These are phyloP conservation scores for Drosophila nebulosa DNA, from an alignment of 1,140 invertebrate species.

Conservation along the genomic window DNA sequence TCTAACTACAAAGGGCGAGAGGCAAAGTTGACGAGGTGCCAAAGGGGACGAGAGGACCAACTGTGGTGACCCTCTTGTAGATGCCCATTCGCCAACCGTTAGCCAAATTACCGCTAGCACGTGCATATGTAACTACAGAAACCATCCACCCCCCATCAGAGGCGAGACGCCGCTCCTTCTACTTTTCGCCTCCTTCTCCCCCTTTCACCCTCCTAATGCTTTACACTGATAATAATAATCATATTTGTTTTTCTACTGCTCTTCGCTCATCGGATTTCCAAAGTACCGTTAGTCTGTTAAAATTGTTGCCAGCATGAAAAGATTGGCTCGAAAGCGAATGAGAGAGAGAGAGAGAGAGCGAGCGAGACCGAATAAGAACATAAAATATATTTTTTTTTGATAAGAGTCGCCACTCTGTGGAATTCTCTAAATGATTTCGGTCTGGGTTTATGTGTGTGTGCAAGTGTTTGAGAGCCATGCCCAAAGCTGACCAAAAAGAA, in stretches of 20 bases:
- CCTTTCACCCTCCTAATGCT: too few relatives aligned
- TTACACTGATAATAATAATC: not conserved
- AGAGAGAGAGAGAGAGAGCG: not conserved
- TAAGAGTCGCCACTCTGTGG: conserved; percentile 20
- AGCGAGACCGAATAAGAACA: not conserved
- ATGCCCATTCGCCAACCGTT: not conserved
- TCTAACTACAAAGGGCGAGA: not conserved
- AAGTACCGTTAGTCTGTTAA: conserved; percentile 5
- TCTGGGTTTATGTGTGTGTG: conserved; percentile 3
- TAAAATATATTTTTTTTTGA: conserved; percentile 19
- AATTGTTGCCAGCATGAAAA: conserved; percentile 3
- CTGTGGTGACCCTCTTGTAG: conserved; percentile 1
- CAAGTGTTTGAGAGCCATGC: conserved; percentile 21
- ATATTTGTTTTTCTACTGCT: not conserved
- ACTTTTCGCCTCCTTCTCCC: too few relatives aligned
- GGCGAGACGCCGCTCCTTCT: too few relatives aligned
- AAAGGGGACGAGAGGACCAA: not conserved
- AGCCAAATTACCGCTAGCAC: conserved; percentile 1
- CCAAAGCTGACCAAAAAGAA: conserved; percentile 3
- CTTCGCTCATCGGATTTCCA: not conserved
- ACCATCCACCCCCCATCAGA: not conserved
- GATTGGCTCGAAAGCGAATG: not conserved
- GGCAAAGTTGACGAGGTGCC: not conserved
- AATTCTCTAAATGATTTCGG: conserved; percentile 38
- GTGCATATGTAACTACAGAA: not conserved